Percentiles rank a stretch among this genome's conserved stretches.
These are phyloP conservation scores for Priocnemis perturbator DNA, from an alignment of 2,888 invertebrate species.

Conservation along the genomic window DNA sequence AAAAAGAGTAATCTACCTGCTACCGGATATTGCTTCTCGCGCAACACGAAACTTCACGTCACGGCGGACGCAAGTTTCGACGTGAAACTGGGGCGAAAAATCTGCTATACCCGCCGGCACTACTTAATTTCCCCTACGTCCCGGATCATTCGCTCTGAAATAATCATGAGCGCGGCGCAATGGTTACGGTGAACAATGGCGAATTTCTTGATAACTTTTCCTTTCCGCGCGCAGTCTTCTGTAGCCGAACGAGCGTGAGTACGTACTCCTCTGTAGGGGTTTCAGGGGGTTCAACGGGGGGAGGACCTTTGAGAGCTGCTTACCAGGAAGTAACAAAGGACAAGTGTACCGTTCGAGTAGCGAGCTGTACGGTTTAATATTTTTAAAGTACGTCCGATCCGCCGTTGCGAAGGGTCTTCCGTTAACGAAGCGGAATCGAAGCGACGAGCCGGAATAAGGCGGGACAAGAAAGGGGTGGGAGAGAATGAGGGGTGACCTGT, in stretches of 20 bases:
- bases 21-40: too few species aligned
- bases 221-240: too few species aligned
- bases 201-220: slow-evolving; percentile 17
- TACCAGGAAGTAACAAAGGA: slow-evolving; percentile 48
- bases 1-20: neutral
- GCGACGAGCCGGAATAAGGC: slow-evolving; percentile 47
- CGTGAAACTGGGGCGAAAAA: too few species aligned
- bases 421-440: slow-evolving; percentile 55
- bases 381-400: slow-evolving; percentile 54
- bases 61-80: too few species aligned
- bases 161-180: too few species aligned
- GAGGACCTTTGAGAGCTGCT: slow-evolving; percentile 37
- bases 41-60: neutral
- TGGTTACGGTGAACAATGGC: slow-evolving; percentile 9
- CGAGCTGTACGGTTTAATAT: slow-evolving; percentile 49
- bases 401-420: slow-evolving; percentile 41
- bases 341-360: slow-evolving; percentile 35
- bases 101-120: too few species aligned
- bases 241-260: too few species aligned
- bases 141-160: slow-evolving; percentile 24
- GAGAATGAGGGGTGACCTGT: neutral
- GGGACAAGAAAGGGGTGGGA: slow-evolving; percentile 30
- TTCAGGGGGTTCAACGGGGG: slow-evolving; percentile 1
- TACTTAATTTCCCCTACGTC: slow-evolving; percentile 27
- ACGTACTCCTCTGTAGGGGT: too few species aligned